Percentiles rank a stretch among this genome's conserved stretches.
Evolutionary conservation across 2,113 vertebrate species (phyloP).

Genomic region (Vicugna pacos): DNA sequence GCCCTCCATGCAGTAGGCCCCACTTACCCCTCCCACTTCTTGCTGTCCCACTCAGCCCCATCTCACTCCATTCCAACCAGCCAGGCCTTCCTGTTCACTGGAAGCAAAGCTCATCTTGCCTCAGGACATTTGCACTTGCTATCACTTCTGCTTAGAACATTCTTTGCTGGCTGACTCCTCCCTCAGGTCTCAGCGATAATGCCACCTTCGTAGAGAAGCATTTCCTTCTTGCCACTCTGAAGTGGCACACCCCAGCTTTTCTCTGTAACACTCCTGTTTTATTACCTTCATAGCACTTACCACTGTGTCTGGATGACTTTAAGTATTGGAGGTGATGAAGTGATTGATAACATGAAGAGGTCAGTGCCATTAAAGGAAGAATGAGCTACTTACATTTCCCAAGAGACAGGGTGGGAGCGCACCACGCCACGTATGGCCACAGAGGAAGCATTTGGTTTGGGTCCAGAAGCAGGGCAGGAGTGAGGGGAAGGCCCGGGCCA

Average conservation of each 20-base stretch:
- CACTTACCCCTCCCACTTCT: background rate
- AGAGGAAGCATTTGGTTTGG: background rate
- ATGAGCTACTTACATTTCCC: background rate
- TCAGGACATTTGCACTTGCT: background rate
- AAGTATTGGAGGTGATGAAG: background rate
- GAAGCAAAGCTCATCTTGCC: background rate
- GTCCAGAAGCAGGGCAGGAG: background rate
- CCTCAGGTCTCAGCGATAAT: background rate
- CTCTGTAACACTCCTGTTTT: background rate
- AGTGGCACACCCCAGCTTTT: background rate
- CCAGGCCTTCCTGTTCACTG: background rate
- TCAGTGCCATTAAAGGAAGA: background rate
- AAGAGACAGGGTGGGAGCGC: background rate
- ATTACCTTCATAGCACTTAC: background rate
- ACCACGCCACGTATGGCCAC: fast-evolving
- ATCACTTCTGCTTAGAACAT: background rate
- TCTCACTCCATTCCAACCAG: background rate
- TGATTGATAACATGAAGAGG: background rate
- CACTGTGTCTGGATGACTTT: background rate
- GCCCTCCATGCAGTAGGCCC: background rate
- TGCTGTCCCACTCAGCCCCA: background rate
- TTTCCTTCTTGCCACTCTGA: background rate
- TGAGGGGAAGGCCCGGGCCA: background rate
- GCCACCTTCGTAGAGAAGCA: background rate
- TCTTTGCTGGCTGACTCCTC: background rate